These are phyloP conservation scores for Cyanoliseus patagonus DNA, from an alignment of 2,113 vertebrate genomes.

Conservation along the genomic window DNA sequence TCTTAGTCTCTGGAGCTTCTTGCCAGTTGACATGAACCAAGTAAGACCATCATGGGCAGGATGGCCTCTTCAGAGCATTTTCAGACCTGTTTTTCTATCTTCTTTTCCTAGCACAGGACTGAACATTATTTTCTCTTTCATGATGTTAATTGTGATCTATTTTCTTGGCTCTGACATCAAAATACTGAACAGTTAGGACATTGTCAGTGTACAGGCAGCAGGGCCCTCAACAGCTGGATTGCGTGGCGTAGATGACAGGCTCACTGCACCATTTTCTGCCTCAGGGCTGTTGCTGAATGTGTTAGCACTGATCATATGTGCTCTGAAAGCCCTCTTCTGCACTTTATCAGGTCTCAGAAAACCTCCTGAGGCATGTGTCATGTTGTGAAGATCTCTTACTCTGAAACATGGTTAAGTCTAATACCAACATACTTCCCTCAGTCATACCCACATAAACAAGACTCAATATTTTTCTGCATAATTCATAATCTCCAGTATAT, in stretches of 20 bases:
- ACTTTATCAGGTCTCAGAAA: background rate
- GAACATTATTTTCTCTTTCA: background rate
- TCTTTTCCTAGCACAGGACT: background rate
- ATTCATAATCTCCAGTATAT: background rate
- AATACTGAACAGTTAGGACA: background rate
- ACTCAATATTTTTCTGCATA: background rate
- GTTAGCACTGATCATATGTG: background rate
- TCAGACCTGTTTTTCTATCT: background rate
- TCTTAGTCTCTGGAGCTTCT: background rate
- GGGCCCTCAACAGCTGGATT: too few species aligned
- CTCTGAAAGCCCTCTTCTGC: background rate
- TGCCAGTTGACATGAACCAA: background rate
- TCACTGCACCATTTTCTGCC: background rate
- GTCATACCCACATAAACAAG: background rate
- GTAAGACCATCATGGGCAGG: background rate
- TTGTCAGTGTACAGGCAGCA: background rate
- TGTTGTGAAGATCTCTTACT: background rate
- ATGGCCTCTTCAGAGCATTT: background rate
- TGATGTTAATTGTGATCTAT: background rate
- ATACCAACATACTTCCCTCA: background rate
- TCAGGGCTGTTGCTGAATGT: background rate
- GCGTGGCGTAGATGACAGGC: background rate
- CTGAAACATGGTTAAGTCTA: background rate
- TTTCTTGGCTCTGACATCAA: background rate
- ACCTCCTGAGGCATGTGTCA: background rate